phyloP scores from a whole-genome alignment of 2,797 vertebrate genomes.

The Notamacropus eugenii region DNA sequence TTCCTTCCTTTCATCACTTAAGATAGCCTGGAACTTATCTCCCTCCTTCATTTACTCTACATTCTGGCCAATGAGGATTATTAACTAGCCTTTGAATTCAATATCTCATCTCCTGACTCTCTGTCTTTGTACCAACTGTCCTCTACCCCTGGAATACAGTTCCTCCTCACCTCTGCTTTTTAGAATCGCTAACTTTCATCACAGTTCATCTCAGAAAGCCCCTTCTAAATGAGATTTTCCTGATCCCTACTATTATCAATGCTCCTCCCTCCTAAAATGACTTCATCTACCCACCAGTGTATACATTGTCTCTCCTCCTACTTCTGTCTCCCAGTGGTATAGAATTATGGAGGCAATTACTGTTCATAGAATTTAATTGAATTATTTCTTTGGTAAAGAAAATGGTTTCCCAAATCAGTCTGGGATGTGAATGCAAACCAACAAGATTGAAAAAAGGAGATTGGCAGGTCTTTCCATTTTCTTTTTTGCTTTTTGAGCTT shows the following conservation, averaged over 20 bases:
- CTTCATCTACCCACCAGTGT: neutral
- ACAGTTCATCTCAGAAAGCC: neutral
- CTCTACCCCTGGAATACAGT: neutral
- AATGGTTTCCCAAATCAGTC: neutral
- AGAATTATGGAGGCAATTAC: neutral
- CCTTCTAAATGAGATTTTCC: neutral
- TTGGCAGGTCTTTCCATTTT: neutral
- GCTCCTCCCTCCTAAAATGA: neutral
- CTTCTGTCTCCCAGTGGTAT: neutral
- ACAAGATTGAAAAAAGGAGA: neutral
- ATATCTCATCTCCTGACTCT: neutral
- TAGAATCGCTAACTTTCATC: neutral
- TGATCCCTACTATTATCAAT: neutral
- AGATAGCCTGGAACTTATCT: neutral
- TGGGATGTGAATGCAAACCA: neutral
- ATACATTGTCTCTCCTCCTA: neutral
- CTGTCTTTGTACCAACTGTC: neutral
- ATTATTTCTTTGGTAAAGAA: neutral
- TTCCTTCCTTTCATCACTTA: neutral
- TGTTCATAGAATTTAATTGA: neutral
- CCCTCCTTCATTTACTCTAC: neutral
- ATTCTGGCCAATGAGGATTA: neutral
- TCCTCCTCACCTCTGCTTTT: neutral
- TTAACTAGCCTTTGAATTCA: neutral
- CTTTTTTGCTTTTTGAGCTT: neutral